These are phyloP conservation scores for Arrhopalites spinosus DNA, from an alignment of 2,888 invertebrate species.

Conservation along the genomic window DNA sequence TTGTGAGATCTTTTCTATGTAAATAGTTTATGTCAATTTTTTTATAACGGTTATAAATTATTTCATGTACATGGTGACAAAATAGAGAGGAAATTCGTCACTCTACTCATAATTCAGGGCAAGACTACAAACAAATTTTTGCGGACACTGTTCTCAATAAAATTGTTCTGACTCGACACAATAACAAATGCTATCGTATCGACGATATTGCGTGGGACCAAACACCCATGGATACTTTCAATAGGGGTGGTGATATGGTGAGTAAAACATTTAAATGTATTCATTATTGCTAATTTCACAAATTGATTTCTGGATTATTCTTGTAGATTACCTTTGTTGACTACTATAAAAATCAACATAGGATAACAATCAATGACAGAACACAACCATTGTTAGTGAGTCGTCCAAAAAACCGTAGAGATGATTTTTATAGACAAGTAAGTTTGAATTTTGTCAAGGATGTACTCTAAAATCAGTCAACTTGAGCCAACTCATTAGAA, in stretches of 20 bases:
- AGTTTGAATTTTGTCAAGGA: too few species aligned
- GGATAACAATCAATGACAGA: constrained; percentile 72
- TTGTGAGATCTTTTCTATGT: background rate
- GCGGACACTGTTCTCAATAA: constrained; percentile 62
- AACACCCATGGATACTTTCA: constrained; percentile 74
- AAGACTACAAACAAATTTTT: constrained; percentile 23
- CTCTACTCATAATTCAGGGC: too few species aligned
- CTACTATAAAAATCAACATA: constrained; percentile 81
- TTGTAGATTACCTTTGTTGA: constrained; percentile 69
- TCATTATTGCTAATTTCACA: background rate
- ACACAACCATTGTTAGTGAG: constrained; percentile 79
- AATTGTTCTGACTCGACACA: constrained; percentile 82
- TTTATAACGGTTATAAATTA: too few species aligned
- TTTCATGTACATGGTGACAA: background rate
- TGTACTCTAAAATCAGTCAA: too few species aligned
- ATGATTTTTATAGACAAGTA: constrained; percentile 41
- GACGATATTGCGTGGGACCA: constrained; percentile 82
- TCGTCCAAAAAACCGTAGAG: constrained; percentile 61
- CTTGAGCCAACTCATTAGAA: too few species aligned
- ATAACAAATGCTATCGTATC: constrained; percentile 84
- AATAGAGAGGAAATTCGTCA: background rate
- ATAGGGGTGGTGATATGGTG: constrained; percentile 33
- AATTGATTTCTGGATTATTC: constrained; percentile 30
- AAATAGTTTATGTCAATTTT: background rate
- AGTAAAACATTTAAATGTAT: background rate